phyloP scores from a whole-genome alignment of 2,113 vertebrate species.

The Cephalophus harveyi region DNA sequence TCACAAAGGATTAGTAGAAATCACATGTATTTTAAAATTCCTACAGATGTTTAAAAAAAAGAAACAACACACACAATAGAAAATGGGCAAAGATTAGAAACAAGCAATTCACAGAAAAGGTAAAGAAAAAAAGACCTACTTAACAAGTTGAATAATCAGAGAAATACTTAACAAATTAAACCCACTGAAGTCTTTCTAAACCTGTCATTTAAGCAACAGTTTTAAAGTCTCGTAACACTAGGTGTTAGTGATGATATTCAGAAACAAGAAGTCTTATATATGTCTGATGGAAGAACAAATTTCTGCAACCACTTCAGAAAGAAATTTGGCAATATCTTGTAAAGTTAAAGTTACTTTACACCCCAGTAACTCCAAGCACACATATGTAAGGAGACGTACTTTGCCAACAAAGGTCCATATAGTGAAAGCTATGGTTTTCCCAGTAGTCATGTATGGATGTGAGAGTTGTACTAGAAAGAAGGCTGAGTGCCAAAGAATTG shows the following conservation, averaged over 20 bases:
- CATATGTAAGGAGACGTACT: neutral
- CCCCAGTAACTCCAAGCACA: neutral
- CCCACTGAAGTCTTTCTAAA: neutral
- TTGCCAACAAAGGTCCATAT: neutral
- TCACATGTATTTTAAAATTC: neutral
- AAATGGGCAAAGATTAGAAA: neutral
- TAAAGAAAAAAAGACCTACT: neutral
- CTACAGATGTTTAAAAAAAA: neutral
- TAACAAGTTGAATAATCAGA: neutral
- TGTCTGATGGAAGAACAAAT: neutral
- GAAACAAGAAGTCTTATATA: neutral
- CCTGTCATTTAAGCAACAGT: neutral
- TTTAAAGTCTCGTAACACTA: neutral
- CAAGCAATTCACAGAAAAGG: neutral
- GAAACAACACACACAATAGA: neutral
- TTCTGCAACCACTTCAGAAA: neutral
- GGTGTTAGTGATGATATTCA: neutral
- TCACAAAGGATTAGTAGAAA: neutral
- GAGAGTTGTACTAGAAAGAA: neutral
- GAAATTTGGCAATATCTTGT: neutral
- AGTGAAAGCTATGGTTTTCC: neutral
- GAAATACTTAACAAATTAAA: neutral
- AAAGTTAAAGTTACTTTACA: neutral
- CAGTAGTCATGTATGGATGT: neutral
- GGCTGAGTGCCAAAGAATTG: neutral